Conservation (phyloP, 2,888 invertebrate genomes). For the Patella depressa region DNA sequence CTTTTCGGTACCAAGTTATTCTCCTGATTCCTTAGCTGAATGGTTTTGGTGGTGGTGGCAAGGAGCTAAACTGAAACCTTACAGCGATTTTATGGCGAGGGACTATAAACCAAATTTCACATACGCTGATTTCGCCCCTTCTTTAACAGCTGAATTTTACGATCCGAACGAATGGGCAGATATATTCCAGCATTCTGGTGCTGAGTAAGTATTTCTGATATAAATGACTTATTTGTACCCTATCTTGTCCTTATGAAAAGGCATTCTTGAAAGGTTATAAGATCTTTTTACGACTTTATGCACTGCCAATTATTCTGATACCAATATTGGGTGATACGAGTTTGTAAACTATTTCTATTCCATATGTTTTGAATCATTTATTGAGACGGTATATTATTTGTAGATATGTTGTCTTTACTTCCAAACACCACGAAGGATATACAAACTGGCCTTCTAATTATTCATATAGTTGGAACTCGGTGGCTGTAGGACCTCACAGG, state of each 20-base stretch:
- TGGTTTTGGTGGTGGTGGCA: conserved; percentile 93
- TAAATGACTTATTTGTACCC: too few relatives aligned
- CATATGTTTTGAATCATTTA: too few relatives aligned
- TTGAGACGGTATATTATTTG: neutral
- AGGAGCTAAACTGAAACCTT: conserved; percentile 47
- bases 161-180: conserved; percentile 87
- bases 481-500: conserved; percentile 81
- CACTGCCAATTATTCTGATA: too few relatives aligned
- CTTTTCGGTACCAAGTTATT: conserved; percentile 64
- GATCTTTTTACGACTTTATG: too few relatives aligned
- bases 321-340: too few relatives aligned
- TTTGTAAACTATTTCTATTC: too few relatives aligned
- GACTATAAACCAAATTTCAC: conserved; percentile 87
- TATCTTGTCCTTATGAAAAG: too few relatives aligned
- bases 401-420: conserved; percentile 85
- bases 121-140: conserved; percentile 89
- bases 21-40: conserved; percentile 72
- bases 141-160: conserved; percentile 89
- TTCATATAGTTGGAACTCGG: conserved; percentile 87
- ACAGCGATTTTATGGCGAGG: conserved; percentile 80
- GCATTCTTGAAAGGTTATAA: too few relatives aligned
- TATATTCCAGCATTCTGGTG: conserved; percentile 86
- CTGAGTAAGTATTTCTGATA: conserved; percentile 76
- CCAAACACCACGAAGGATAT: conserved; percentile 89
- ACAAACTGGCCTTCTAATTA: conserved; percentile 84